These are phyloP conservation scores for Stramonita haemastoma DNA, from an alignment of 2,888 invertebrate genomes.

Conservation along the genomic window DNA sequence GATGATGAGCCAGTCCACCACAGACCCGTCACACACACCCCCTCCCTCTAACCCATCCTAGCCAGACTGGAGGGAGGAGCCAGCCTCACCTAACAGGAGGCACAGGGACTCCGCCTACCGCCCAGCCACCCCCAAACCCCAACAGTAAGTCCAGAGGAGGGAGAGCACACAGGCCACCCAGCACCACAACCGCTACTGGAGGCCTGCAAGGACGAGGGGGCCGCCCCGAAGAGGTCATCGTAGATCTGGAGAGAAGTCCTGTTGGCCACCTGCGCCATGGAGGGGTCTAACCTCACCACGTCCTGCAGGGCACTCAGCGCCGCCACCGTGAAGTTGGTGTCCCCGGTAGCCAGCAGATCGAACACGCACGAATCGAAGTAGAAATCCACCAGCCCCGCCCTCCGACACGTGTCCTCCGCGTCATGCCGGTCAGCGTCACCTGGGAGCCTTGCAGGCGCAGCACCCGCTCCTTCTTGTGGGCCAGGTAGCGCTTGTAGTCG, in stretches of 20 bases:
- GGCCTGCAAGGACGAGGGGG: neutral
- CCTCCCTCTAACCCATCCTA: too few species aligned
- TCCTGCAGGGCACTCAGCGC: slow-evolving; percentile 78
- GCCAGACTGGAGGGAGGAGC: neutral
- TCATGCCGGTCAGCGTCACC: slow-evolving; percentile 68
- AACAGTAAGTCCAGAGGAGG: slow-evolving; percentile 21
- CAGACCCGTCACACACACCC: too few species aligned
- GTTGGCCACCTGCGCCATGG: slow-evolving; percentile 66
- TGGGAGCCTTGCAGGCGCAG: slow-evolving; percentile 43
- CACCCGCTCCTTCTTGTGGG: slow-evolving; percentile 53
- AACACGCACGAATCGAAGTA: slow-evolving; percentile 82
- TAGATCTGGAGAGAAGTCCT: slow-evolving; percentile 62
- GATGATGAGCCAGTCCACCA: neutral
- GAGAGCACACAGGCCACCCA: neutral
- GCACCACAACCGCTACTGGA: neutral
- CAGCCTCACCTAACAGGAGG: slow-evolving; percentile 26
- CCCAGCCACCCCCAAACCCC: too few species aligned
- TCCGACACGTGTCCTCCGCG: slow-evolving; percentile 75
- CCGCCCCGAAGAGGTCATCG: slow-evolving; percentile 51
- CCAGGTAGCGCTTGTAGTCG: slow-evolving; percentile 75
- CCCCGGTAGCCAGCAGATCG: slow-evolving; percentile 81
- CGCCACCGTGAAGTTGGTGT: slow-evolving; percentile 77
- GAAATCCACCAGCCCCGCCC: slow-evolving; percentile 78
- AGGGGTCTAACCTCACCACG: slow-evolving; percentile 78
- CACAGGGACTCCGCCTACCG: neutral